Conservation (phyloP, 2,888 invertebrate genomes). For the Parnassius mnemosyne region DNA sequence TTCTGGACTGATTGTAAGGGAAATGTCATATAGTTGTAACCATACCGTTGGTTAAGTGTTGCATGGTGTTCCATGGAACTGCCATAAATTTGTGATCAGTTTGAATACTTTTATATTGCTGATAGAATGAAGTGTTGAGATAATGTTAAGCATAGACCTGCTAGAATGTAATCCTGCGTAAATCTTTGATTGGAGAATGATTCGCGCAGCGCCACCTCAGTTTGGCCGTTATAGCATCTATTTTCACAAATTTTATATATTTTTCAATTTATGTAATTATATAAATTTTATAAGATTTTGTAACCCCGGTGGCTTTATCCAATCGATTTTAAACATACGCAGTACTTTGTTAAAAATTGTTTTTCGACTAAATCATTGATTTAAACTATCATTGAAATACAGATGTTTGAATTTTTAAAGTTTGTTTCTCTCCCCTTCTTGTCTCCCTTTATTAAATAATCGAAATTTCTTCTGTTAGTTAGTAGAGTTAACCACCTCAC, state of each 20-base stretch:
- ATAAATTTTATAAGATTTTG: slow-evolving; percentile 34
- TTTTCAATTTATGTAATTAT: slow-evolving; percentile 31
- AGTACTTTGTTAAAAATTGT: slow-evolving; percentile 74
- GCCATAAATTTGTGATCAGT: slow-evolving; percentile 79
- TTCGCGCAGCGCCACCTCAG: slow-evolving; percentile 41
- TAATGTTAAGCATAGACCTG: slow-evolving; percentile 77
- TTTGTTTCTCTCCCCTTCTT: slow-evolving; percentile 30
- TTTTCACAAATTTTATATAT: slow-evolving; percentile 52
- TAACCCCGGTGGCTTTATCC: slow-evolving; percentile 64
- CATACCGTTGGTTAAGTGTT: slow-evolving; percentile 67
- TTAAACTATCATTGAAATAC: slow-evolving; percentile 75
- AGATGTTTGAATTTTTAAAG: slow-evolving; percentile 74
- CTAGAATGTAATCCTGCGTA: slow-evolving; percentile 73
- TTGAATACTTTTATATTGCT: slow-evolving; percentile 80
- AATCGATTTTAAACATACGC: slow-evolving; percentile 71
- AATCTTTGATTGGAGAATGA: slow-evolving; percentile 69
- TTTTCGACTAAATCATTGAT: slow-evolving; percentile 77
- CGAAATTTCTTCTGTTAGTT: slow-evolving; percentile 1
- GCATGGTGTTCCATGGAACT: slow-evolving; percentile 76
- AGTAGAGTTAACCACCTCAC: too few relatives aligned
- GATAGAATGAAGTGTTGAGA: slow-evolving; percentile 67
- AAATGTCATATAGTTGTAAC: slow-evolving; percentile 66
- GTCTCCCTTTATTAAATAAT: slow-evolving; percentile 7
- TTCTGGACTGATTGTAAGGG: slow-evolving; percentile 53
- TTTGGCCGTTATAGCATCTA: slow-evolving; percentile 50